Percentiles rank a stretch among this genome's conserved stretches.
Conservation (phyloP, 2,888 invertebrate species). For the Pinctada fucata region DNA sequence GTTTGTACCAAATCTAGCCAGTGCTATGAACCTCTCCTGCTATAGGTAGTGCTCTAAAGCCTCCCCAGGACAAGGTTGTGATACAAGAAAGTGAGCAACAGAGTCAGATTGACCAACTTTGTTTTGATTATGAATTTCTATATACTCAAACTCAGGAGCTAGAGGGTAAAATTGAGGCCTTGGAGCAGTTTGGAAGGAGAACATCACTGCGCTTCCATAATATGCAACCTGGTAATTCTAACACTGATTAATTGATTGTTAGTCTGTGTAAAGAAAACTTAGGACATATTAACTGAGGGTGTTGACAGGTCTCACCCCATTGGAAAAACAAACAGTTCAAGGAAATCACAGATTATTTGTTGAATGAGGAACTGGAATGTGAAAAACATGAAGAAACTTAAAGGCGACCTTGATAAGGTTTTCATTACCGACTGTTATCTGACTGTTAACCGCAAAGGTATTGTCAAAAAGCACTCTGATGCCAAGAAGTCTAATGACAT, state of each 20-base stretch:
- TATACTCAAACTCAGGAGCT: background rate
- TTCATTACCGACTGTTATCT: background rate
- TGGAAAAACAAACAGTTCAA: too few relatives aligned
- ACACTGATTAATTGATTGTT: background rate
- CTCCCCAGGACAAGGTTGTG: background rate
- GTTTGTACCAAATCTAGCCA: constrained; percentile 2
- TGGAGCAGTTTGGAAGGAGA: background rate
- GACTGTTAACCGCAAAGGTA: background rate
- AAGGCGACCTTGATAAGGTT: background rate
- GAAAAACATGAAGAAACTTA: background rate
- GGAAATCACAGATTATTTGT: background rate
- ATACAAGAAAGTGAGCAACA: constrained; percentile 8
- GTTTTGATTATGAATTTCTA: background rate
- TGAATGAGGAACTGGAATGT: background rate
- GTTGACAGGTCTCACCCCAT: too few relatives aligned
- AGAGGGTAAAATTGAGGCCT: background rate
- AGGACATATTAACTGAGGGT: background rate
- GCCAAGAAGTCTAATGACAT: constrained; percentile 2
- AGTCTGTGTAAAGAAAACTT: background rate
- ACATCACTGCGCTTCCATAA: background rate
- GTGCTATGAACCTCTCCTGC: background rate
- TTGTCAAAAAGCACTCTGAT: background rate
- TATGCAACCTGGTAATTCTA: background rate
- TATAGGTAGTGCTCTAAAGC: constrained; percentile 2
- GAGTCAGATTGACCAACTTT: background rate